Evolutionary conservation across 35 echinoderm and acorn worm species (phyloP).

Genomic region (Apostichopus parvimensis): DNA sequence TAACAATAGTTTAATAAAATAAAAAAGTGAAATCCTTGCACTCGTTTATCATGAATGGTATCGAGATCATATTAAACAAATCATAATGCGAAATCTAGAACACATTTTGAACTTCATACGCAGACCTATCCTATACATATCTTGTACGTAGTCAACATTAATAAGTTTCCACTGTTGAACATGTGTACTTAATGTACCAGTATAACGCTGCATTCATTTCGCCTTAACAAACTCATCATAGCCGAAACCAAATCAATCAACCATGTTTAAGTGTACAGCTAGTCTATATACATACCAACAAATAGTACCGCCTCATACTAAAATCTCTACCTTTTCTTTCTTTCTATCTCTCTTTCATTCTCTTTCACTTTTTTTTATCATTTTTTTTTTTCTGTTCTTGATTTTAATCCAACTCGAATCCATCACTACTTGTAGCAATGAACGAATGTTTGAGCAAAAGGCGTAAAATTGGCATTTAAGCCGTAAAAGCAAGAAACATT

Average conservation of each 20-base stretch:
- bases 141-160: too few relatives aligned
- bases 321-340: neutral
- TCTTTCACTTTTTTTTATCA: neutral
- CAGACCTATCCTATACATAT: neutral
- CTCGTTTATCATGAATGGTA: too few relatives aligned
- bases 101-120: neutral
- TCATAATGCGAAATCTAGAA: neutral
- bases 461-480: constrained; percentile 46
- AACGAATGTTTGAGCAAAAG: constrained; percentile 38
- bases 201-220: neutral
- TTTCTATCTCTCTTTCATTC: neutral
- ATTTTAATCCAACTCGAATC: neutral
- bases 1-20: too few relatives aligned
- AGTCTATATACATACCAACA: neutral
- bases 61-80: too few relatives aligned
- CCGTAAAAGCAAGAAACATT: constrained; percentile 29
- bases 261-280: neutral
- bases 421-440: constrained; percentile 28
- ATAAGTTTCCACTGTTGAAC: too few relatives aligned
- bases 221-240: neutral
- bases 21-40: too few relatives aligned
- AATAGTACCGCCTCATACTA: neutral
- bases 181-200: too few relatives aligned
- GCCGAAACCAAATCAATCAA: neutral
- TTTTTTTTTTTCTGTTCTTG: neutral